phyloP scores from a whole-genome alignment of 2,888 invertebrate genomes.

The Ferdinandea cuprea region DNA sequence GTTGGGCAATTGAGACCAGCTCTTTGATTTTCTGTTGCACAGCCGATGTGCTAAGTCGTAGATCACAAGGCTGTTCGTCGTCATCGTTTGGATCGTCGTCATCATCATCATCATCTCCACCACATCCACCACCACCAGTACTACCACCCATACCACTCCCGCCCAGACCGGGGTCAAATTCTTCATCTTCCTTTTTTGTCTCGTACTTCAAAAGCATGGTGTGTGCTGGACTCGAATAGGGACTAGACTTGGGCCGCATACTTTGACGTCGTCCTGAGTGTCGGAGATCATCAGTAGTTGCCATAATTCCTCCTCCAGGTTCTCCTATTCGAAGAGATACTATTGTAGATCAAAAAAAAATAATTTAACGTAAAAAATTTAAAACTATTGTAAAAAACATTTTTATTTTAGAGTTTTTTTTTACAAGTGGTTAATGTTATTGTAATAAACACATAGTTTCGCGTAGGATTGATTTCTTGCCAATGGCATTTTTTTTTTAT shows the following conservation, averaged over 20 bases:
- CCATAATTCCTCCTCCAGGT: constrained; percentile 53
- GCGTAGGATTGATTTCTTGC: constrained; percentile 26
- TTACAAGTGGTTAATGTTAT: constrained; percentile 69
- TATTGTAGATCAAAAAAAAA: constrained; percentile 71
- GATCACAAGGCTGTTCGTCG: constrained; percentile 82
- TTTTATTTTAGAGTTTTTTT: constrained; percentile 38
- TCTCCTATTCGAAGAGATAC: constrained; percentile 72
- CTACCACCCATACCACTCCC: constrained; percentile 73
- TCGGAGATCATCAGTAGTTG: constrained; percentile 33
- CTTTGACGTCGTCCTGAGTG: constrained; percentile 74
- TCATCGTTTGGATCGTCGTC: constrained; percentile 75
- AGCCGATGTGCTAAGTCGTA: constrained; percentile 79
- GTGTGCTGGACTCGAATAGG: constrained; percentile 79
- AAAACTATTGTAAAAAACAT: constrained; percentile 45
- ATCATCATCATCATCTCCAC: constrained; percentile 72
- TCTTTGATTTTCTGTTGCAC: constrained; percentile 78
- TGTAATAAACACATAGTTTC: constrained; percentile 53
- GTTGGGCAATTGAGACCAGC: constrained; percentile 78
- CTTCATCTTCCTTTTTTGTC: constrained; percentile 77
- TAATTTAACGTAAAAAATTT: constrained; percentile 37
- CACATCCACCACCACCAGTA: constrained; percentile 73
- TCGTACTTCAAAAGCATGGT: constrained; percentile 79
- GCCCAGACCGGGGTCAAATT: constrained; percentile 47
- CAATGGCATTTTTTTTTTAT: constrained; percentile 30
- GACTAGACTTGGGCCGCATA: constrained; percentile 79